Conservation (phyloP, 2,888 invertebrate genomes). For the Andrena marginata region DNA sequence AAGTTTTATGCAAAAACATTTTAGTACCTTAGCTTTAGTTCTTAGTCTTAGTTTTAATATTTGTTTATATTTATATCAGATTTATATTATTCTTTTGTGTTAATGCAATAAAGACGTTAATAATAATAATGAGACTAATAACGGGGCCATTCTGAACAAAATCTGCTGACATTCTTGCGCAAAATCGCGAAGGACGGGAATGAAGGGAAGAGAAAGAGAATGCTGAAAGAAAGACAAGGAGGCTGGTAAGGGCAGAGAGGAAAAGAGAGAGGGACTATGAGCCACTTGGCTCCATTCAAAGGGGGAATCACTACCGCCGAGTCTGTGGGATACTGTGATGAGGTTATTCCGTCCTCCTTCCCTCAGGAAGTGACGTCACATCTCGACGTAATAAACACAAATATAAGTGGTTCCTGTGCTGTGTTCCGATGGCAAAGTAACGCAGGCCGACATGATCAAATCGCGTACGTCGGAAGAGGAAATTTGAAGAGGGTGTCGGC, state of each 20-base stretch:
- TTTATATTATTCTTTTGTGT: too few relatives aligned
- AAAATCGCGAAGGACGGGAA: constrained; percentile 17
- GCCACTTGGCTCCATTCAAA: constrained; percentile 73
- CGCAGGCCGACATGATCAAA: constrained; percentile 67
- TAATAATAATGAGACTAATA: too few relatives aligned
- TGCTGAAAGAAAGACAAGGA: constrained; percentile 47
- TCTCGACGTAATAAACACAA: constrained; percentile 79
- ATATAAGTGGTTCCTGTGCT: constrained; percentile 76
- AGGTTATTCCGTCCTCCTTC: constrained; percentile 81
- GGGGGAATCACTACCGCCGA: constrained; percentile 65
- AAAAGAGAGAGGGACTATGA: constrained; percentile 53
- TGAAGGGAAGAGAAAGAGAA: constrained; percentile 5
- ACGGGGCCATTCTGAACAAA: too few relatives aligned
- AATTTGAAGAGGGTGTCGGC: constrained; percentile 60
- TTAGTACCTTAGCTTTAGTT: too few relatives aligned
- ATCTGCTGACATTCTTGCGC: background rate
- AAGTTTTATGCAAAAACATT: too few relatives aligned
- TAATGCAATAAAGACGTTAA: too few relatives aligned
- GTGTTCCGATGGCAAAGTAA: constrained; percentile 67
- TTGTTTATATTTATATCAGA: too few relatives aligned
- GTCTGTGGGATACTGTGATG: constrained; percentile 78
- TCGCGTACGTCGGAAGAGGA: constrained; percentile 70
- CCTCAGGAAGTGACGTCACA: constrained; percentile 80
- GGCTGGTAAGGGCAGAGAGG: constrained; percentile 48
- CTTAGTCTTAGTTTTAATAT: too few relatives aligned